These are phyloP conservation scores for Linhomoeus sp. DNA, from an alignment of 2,888 invertebrate species.

Conservation along the genomic window DNA sequence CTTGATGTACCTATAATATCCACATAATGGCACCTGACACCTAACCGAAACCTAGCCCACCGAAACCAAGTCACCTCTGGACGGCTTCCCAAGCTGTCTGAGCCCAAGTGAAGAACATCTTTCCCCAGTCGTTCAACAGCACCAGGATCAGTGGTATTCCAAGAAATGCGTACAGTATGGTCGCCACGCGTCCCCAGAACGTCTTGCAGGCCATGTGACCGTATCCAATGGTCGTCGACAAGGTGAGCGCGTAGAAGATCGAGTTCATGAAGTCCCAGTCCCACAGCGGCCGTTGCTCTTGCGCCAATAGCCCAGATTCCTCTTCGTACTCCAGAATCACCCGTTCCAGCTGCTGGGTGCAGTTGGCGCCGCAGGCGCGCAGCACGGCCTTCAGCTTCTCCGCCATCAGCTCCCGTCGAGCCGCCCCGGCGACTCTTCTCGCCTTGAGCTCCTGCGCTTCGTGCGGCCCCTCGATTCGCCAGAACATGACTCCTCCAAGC, in stretches of 20 bases:
- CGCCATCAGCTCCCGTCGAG: background rate
- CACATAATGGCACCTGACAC: no score
- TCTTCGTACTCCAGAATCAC: background rate
- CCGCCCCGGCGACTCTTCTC: background rate
- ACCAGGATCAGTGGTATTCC: conserved; percentile 88
- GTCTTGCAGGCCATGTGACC: conserved; percentile 83
- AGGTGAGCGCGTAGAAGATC: conserved; percentile 18
- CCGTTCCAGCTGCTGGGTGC: background rate
- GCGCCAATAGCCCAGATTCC: background rate
- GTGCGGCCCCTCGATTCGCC: conserved; percentile 6
- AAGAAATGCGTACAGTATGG: conserved; percentile 73
- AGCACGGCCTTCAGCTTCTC: background rate
- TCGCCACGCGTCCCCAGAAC: conserved; percentile 54
- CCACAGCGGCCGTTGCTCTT: conserved; percentile 8
- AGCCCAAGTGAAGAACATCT: conserved; percentile 41
- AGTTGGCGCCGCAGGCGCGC: background rate
- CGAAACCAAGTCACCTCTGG: no score
- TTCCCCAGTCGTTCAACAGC: conserved; percentile 77
- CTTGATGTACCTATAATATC: no score
- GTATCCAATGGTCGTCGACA: conserved; percentile 45
- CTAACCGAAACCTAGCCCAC: no score
- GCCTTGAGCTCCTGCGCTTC: background rate
- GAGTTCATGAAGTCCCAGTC: conserved; percentile 22
- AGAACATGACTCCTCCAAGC: conserved; percentile 9
- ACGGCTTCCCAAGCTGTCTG: conserved; percentile 8